Percentiles rank a stretch among this genome's conserved stretches.
These are phyloP conservation scores for Leptonema lineaticorne DNA, from an alignment of 1,140 invertebrate species.

Conservation along the genomic window DNA sequence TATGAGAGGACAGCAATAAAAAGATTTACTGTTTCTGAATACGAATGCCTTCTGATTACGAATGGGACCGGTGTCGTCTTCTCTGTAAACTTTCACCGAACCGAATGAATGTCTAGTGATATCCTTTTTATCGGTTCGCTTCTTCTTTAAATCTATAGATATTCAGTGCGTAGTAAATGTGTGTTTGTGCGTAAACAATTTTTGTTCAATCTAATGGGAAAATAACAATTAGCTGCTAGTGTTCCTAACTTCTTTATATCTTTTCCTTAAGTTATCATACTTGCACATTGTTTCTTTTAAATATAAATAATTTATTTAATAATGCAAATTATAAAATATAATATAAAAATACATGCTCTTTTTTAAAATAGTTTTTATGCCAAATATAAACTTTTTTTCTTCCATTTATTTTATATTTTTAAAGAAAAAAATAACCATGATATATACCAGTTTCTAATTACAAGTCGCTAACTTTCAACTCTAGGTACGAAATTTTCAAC, in stretches of 20 bases:
- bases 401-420: background rate
- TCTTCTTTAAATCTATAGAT: background rate
- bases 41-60: slow-evolving; percentile 39
- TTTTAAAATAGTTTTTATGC: background rate
- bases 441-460: no score
- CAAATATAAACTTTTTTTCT: background rate
- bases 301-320: no score
- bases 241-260: no score
- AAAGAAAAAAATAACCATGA: background rate
- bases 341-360: background rate
- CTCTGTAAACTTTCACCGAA: slow-evolving; percentile 2
- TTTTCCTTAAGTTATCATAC: no score
- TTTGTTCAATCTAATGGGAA: no score
- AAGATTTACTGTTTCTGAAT: slow-evolving; percentile 37
- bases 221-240: no score
- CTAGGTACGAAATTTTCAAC: no score
- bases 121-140: slow-evolving; percentile 1
- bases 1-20: slow-evolving; percentile 32
- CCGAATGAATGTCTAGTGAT: no score
- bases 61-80: slow-evolving; percentile 3
- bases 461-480: no score
- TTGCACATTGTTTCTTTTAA: no score
- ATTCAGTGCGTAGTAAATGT: background rate
- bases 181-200: no score
- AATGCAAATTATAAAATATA: no score